Base-by-base conservation (phyloP, 2,113 vertebrate species). In the Tragelaphus strepsiceros region DNA sequence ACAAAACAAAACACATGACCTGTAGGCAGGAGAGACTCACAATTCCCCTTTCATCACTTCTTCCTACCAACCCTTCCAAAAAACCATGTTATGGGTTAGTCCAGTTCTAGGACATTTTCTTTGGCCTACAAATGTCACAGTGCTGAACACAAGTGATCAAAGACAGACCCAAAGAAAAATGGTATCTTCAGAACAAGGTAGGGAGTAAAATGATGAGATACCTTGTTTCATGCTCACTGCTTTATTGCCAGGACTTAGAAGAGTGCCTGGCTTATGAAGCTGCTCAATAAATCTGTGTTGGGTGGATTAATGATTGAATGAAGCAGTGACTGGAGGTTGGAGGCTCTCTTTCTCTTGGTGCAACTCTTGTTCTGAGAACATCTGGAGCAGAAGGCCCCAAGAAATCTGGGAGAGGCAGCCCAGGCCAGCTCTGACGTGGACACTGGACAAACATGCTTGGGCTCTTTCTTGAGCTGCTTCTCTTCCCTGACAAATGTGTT, bases 371-470 rank as follows among this genome's bases (percentile, higher is more conserved):
- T 14, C 26, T 30, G 12, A 61, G 53, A 90, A 51, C 1, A 0
- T 2, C 21, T 39, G 5, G 10, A 61, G 26, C 28, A 19, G 49
- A 93, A 17, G 56, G 13, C 5, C 32, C 16, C 4, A 49, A 49
- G 61, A 61, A 49, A 15, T 35, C 54, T 32, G 2, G 43, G 10
- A 49, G 53, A 22, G 28, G 71, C 3, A 59, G 39, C 6, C 14
- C 2, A 10, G 39, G 39, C 6, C 13, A 82, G 67, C 80, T 87
- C 11, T 62, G 51, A 71, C 7, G 1, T 51, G 26, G 17, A 24
- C 64, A 32, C 17, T 2, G 3, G 28, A 64, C 11, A 58, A 30
- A 51, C 32, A 35, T 14, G 21, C 61, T 67, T 0, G 0, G 28
- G 17, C 11, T n/a, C 2, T 28, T 1, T 32, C 56, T 56, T 35